phyloP scores from a whole-genome alignment of 1,140 invertebrate genomes.

The Panagrolaimus sp. region DNA sequence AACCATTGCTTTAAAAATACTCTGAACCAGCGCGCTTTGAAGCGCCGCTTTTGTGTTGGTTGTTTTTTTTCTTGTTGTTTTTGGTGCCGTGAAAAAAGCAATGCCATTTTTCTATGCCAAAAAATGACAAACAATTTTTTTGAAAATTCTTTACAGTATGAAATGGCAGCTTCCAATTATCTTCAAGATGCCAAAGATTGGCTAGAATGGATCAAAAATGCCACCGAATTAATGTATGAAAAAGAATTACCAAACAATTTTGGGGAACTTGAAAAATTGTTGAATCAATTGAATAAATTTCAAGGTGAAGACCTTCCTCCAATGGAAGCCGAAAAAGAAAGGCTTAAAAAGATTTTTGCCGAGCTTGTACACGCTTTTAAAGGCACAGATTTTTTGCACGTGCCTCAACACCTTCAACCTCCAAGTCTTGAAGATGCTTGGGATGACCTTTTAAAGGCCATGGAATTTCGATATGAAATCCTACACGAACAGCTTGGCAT shows the following conservation, averaged over 20 bases:
- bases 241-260: slow-evolving; percentile 14
- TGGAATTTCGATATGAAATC: slow-evolving; percentile 30
- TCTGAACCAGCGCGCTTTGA: too few species aligned
- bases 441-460: slow-evolving; percentile 74
- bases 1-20: too few species aligned
- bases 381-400: slow-evolving; percentile 72
- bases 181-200: slow-evolving; percentile 36
- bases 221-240: slow-evolving; percentile 39
- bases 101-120: too few species aligned
- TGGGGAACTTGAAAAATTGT: slow-evolving; percentile 19
- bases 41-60: too few species aligned
- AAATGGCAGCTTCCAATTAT: slow-evolving; percentile 14
- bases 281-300: slow-evolving; percentile 65
- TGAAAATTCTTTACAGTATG: too few species aligned
- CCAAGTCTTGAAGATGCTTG: slow-evolving; percentile 84
- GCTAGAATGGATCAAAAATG: slow-evolving; percentile 32
- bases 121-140: too few species aligned
- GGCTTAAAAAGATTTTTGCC: slow-evolving; percentile 76
- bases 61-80: too few species aligned
- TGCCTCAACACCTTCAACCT: slow-evolving; percentile 80
- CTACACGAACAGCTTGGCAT: slow-evolving; percentile 24
- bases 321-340: slow-evolving; percentile 79
- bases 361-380: slow-evolving; percentile 71
- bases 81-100: too few species aligned
- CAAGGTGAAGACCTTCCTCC: slow-evolving; percentile 85